phyloP scores from a whole-genome alignment of 2,797 vertebrate genomes.

The Cebuella pygmaea region DNA sequence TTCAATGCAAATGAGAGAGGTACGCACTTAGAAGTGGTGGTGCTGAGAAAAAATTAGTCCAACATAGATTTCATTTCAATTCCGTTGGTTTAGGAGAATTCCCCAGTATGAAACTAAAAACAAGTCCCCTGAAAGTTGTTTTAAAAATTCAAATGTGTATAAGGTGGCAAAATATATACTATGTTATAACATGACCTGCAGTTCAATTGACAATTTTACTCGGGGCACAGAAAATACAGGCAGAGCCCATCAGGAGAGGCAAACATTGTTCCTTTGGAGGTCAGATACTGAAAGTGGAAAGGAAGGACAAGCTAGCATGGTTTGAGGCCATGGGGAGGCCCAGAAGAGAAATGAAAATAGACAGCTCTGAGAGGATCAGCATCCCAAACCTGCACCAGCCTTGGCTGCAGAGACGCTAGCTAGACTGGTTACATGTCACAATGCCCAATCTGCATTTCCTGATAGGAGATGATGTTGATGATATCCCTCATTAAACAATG shows the following conservation, averaged over 20 bases:
- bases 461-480: background rate
- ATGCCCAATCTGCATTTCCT: background rate
- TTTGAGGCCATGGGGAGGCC: too few species aligned
- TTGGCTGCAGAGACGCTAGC: background rate
- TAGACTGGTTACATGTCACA: background rate
- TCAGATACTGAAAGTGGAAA: background rate
- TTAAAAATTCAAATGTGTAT: background rate
- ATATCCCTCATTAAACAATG: background rate
- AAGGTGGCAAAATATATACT: background rate
- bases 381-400: background rate
- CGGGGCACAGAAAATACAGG: background rate
- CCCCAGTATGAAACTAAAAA: background rate
- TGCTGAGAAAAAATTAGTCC: background rate
- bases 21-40: background rate
- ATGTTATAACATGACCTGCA: background rate
- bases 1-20: background rate
- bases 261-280: background rate
- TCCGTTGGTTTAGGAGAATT: background rate
- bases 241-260: background rate
- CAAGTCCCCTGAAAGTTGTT: background rate
- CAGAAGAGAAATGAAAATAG: background rate
- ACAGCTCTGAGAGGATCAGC: background rate
- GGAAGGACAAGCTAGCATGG: background rate
- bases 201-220: background rate
- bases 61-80: background rate